These are phyloP conservation scores for Eidolon helvum DNA, from an alignment of 2,113 vertebrate species.

Conservation along the genomic window DNA sequence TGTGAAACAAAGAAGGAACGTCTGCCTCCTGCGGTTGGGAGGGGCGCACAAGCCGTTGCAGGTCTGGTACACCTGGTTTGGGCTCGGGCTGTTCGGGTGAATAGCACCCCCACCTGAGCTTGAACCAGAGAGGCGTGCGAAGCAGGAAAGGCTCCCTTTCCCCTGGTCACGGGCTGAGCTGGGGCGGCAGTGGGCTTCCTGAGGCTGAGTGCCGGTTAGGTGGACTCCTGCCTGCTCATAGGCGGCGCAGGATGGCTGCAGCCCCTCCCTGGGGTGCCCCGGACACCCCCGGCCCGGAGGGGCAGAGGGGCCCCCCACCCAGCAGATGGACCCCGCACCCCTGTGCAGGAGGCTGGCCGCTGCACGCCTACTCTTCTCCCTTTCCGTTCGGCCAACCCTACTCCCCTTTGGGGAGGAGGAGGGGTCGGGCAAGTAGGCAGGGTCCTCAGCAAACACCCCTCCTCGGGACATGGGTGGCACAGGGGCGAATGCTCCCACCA, in stretches of 20 bases:
- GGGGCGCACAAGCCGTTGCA: background rate
- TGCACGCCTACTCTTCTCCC: fast-evolving
- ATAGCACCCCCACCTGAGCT: too few species aligned
- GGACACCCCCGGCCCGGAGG: background rate
- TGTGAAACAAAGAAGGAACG: background rate
- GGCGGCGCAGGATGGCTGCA: background rate
- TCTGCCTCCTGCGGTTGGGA: background rate
- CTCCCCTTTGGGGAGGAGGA: background rate
- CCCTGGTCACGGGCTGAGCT: background rate
- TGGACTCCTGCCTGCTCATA: too few species aligned
- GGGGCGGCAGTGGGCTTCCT: background rate
- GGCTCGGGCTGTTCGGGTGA: too few species aligned
- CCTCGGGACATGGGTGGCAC: fast-evolving
- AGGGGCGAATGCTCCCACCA: fast-evolving
- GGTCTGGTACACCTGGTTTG: too few species aligned
- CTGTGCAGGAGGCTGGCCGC: background rate
- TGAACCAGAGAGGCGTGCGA: background rate
- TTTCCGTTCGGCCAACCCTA: too few species aligned
- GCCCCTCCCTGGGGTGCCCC: background rate
- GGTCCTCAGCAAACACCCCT: too few species aligned
- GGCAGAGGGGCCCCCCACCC: fast-evolving
- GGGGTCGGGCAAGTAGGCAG: background rate
- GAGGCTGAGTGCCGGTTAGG: background rate
- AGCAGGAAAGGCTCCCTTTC: fast-evolving
- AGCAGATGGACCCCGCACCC: fast-evolving